A percentile compares a stretch with the other conserved stretches of the same genome.
These are phyloP conservation scores for Invenusta paracnida DNA, from an alignment of 2,888 invertebrate species.

Conservation along the genomic window DNA sequence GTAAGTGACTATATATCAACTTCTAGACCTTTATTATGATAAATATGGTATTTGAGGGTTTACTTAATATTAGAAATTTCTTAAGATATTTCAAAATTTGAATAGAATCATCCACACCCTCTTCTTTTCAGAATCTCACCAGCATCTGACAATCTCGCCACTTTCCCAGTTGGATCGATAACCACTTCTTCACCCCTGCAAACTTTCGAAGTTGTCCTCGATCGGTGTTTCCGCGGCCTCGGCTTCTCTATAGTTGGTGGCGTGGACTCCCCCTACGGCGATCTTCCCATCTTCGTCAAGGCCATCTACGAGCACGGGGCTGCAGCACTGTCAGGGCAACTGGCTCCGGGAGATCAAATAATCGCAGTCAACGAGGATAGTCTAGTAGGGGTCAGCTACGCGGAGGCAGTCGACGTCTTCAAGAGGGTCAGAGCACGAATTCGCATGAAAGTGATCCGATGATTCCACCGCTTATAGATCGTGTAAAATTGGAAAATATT, in stretches of 20 bases:
- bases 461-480: too few species aligned
- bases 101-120: too few species aligned
- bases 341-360: constrained; percentile 85
- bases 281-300: constrained; percentile 64
- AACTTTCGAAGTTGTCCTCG: not conserved
- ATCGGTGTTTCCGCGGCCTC: constrained; percentile 58
- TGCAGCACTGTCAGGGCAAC: constrained; percentile 75
- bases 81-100: too few species aligned
- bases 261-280: constrained; percentile 63
- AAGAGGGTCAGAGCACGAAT: constrained; percentile 62
- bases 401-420: constrained; percentile 79
- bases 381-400: constrained; percentile 65
- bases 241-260: constrained; percentile 66
- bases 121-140: too few species aligned
- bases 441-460: not conserved
- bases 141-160: too few species aligned
- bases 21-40: too few species aligned
- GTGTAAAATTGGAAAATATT: too few species aligned
- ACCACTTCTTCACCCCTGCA: not conserved
- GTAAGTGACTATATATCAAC: too few species aligned
- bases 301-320: constrained; percentile 70
- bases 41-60: too few species aligned
- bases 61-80: too few species aligned
- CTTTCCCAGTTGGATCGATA: not conserved
- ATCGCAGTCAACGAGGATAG: constrained; percentile 82